Percentiles rank a stretch among this genome's conserved stretches.
phyloP scores from a whole-genome alignment of 2,797 vertebrate species.

The Hozukius guyotensis region DNA sequence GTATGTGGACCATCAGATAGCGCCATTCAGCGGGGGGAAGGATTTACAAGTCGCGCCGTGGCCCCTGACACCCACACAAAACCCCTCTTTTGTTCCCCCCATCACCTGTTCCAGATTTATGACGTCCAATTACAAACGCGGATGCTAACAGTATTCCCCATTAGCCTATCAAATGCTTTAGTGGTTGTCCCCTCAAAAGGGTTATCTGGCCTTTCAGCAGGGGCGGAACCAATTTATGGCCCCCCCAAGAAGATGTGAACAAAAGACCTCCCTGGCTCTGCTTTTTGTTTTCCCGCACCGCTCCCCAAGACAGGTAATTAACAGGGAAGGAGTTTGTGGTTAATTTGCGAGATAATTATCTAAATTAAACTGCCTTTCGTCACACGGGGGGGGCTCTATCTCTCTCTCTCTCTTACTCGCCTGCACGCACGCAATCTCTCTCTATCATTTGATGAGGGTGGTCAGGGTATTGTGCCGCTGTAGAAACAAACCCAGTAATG shows the following conservation, averaged over 20 bases:
- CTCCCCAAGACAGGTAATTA: slow-evolving; percentile 81
- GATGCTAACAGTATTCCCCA: slow-evolving; percentile 86
- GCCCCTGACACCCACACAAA: slow-evolving; percentile 84
- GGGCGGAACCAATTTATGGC: slow-evolving; percentile 76
- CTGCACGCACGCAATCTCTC: slow-evolving; percentile 41
- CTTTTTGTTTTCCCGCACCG: slow-evolving; percentile 70
- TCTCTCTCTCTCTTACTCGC: slow-evolving; percentile 8
- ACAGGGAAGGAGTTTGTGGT: slow-evolving; percentile 77
- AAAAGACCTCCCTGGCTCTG: slow-evolving; percentile 67
- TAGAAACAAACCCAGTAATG: slow-evolving; percentile 69
- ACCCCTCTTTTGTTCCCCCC: slow-evolving; percentile 86
- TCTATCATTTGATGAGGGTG: slow-evolving; percentile 65
- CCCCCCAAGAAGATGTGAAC: slow-evolving; percentile 65
- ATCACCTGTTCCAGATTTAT: slow-evolving; percentile 91
- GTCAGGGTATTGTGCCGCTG: slow-evolving; percentile 67
- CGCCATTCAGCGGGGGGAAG: slow-evolving; percentile 86
- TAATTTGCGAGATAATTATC: slow-evolving; percentile 84
- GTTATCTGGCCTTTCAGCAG: slow-evolving; percentile 82
- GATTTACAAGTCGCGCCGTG: slow-evolving; percentile 88
- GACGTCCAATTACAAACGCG: slow-evolving; percentile 87
- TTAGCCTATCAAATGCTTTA: slow-evolving; percentile 89
- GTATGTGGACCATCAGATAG: slow-evolving; percentile 87
- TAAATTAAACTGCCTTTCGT: slow-evolving; percentile 81
- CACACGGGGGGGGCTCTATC: slow-evolving; percentile 21
- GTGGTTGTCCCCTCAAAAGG: slow-evolving; percentile 83